These are phyloP conservation scores for Myodes glareolus DNA, from an alignment of 2,113 vertebrate genomes.

Conservation along the genomic window DNA sequence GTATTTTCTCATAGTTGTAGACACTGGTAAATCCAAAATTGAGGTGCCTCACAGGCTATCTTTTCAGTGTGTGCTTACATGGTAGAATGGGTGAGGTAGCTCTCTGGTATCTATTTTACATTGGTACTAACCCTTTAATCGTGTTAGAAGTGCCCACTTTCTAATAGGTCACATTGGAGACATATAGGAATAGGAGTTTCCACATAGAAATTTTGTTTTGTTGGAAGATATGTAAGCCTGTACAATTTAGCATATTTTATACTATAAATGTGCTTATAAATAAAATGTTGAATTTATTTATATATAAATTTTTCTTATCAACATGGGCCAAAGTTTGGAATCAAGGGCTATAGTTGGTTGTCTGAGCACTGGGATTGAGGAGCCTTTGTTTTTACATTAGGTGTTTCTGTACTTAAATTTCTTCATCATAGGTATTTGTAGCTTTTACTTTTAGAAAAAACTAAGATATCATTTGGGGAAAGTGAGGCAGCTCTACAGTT, in stretches of 20 bases:
- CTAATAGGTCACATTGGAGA: background rate
- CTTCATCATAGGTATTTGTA: constrained; percentile 1
- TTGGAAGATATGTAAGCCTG: background rate
- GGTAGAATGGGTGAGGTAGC: background rate
- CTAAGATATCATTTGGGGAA: constrained; percentile 43
- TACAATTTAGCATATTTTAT: background rate
- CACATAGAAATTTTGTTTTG: background rate
- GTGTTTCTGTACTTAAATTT: constrained; percentile 52
- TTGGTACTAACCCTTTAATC: background rate
- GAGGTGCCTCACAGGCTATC: background rate
- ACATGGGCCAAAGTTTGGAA: background rate
- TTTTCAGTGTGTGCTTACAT: background rate
- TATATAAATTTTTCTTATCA: background rate
- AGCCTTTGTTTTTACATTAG: constrained; percentile 5
- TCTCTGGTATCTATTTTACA: background rate
- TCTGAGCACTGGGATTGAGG: background rate
- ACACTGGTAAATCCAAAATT: background rate
- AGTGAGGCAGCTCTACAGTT: constrained; percentile 40
- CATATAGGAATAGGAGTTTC: background rate
- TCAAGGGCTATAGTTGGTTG: background rate
- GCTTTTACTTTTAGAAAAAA: constrained; percentile 44
- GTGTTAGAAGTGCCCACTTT: background rate
- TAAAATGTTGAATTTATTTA: background rate
- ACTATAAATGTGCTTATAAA: background rate
- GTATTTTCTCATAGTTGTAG: background rate